Evolutionary conservation across 2,113 vertebrate genomes (phyloP).

Genomic region (Pandion haliaetus): DNA sequence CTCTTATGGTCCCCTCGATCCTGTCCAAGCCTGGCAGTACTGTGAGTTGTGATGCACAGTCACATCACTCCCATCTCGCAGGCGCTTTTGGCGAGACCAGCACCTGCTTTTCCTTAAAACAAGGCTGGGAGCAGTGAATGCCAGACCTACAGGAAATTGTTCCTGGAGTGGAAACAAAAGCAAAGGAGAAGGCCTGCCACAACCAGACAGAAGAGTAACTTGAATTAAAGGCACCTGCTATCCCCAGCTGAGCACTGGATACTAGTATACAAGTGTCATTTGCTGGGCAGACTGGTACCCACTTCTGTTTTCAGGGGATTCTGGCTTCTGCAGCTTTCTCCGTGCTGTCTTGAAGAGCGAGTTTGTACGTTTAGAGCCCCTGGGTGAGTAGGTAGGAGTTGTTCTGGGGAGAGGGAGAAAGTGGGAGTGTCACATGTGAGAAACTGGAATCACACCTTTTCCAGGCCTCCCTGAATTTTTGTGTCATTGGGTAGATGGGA

Average conservation of each 20-base stretch:
- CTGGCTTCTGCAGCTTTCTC: neutral
- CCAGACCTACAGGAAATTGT: neutral
- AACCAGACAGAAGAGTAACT: neutral
- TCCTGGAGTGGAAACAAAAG: neutral
- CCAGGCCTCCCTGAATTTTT: neutral
- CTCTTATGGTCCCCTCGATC: accelerated
- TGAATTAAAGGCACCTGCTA: neutral
- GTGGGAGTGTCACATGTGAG: neutral
- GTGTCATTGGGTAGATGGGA: neutral
- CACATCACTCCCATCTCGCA: neutral
- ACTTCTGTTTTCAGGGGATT: neutral
- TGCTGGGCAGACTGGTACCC: neutral
- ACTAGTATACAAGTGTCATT: neutral
- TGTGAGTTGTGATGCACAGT: neutral
- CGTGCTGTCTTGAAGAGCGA: neutral
- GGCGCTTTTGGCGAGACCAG: neutral
- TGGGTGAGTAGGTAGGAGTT: neutral
- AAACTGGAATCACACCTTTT: slow-evolving; percentile 17
- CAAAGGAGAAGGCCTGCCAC: neutral
- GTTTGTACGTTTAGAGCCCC: neutral
- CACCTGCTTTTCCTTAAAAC: neutral
- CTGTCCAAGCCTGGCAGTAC: neutral
- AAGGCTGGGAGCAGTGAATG: neutral
- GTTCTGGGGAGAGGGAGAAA: neutral
- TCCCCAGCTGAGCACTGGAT: neutral